phyloP scores from a whole-genome alignment of 2,113 vertebrate genomes.

The Heterotis niloticus region DNA sequence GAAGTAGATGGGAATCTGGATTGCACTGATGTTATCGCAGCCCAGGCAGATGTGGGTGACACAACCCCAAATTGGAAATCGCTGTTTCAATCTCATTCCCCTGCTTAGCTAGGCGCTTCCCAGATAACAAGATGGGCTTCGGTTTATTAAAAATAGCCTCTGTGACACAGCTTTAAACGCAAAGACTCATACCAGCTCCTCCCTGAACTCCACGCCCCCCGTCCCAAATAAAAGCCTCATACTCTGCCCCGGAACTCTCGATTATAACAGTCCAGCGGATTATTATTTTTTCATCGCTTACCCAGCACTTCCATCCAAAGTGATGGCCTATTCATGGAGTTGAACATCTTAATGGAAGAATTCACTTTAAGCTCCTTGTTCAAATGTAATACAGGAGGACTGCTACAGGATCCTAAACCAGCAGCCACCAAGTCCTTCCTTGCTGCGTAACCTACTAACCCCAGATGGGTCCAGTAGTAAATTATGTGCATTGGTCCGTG shows the following conservation, averaged over 20 bases:
- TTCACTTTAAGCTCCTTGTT: no score
- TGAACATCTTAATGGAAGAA: no score
- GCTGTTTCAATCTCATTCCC: conserved; percentile 72
- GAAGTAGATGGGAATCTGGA: conserved; percentile 58
- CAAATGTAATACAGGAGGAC: no score
- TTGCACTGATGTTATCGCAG: conserved; percentile 66
- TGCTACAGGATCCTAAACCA: no score
- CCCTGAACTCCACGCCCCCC: neutral
- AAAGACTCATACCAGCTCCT: neutral
- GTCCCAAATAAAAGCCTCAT: no score
- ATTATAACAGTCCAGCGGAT: no score
- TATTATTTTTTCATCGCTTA: no score
- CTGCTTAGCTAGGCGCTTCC: conserved; percentile 56
- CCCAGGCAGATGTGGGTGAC: conserved; percentile 63
- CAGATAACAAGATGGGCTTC: conserved; percentile 65
- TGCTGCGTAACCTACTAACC: no score
- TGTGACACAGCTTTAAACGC: conserved; percentile 43
- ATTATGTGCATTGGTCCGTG: neutral
- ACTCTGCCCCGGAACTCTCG: no score
- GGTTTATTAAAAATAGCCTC: conserved; percentile 72
- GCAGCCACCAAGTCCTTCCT: no score
- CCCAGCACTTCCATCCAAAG: neutral
- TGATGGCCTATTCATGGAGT: no score
- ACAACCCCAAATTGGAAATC: conserved; percentile 78
- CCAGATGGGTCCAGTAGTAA: neutral